phyloP scores from a whole-genome alignment of 2,888 invertebrate genomes.

The Leucoptera coffeella region DNA sequence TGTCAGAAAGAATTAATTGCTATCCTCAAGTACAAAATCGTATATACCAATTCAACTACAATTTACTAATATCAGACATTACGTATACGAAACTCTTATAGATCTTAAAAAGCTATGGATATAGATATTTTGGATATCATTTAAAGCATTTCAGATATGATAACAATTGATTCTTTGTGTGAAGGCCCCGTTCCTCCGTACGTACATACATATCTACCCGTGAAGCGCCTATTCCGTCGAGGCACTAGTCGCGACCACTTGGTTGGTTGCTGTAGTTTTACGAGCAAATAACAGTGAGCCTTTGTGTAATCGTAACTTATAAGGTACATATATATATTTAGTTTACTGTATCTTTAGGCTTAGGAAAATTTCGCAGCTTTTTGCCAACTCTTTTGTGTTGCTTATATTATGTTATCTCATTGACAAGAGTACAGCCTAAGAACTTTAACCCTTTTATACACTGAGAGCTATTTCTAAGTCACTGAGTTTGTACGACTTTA shows the following conservation, averaged over 20 bases:
- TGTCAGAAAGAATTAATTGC: too few species aligned
- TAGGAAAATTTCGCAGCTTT: too few species aligned
- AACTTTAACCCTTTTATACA: constrained; percentile 48
- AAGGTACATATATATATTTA: constrained; percentile 51
- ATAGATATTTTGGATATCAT: constrained; percentile 21
- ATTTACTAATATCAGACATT: too few species aligned
- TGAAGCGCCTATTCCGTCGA: constrained; percentile 17
- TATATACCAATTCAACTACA: too few species aligned
- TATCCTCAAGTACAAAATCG: too few species aligned
- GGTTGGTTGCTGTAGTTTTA: constrained; percentile 23
- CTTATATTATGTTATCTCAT: constrained; percentile 40
- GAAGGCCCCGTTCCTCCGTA: too few species aligned
- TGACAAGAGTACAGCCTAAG: constrained; percentile 51
- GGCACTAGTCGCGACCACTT: constrained; percentile 20
- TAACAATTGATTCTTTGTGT: too few species aligned
- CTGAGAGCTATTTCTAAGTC: constrained; percentile 55
- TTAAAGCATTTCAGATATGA: too few species aligned
- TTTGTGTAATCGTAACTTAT: constrained; percentile 47
- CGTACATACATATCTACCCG: constrained; percentile 47
- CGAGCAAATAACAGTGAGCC: constrained; percentile 35
- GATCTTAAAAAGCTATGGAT: too few species aligned
- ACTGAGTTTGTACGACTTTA: constrained; percentile 31
- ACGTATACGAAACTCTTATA: too few species aligned
- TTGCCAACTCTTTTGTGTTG: constrained; percentile 51
- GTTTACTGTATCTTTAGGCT: constrained; percentile 51